phyloP scores from a whole-genome alignment of 1,140 invertebrate genomes.

The Gonatopus flavifemur region DNA sequence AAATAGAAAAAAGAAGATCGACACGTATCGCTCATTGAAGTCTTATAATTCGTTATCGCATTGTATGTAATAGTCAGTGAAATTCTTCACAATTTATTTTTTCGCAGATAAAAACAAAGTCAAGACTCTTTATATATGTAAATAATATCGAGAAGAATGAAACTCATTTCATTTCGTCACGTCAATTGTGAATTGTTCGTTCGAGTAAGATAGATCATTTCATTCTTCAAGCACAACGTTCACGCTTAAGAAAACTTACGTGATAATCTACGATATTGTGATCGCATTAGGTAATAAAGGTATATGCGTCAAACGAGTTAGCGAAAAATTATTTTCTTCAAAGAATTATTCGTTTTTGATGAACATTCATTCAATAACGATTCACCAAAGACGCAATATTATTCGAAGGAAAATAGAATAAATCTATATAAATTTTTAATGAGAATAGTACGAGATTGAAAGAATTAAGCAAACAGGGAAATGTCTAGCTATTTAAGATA shows the following conservation, averaged over 20 bases:
- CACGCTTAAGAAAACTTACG: constrained; percentile 11
- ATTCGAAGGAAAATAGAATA: constrained; percentile 8
- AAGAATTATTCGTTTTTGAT: constrained; percentile 11
- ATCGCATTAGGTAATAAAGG: constrained; percentile 21
- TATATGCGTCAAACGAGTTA: constrained; percentile 5
- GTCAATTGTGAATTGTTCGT: background rate
- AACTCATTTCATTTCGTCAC: background rate
- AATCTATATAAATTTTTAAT: constrained; percentile 14
- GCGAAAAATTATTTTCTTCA: constrained; percentile 1
- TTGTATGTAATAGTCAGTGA: too few relatives aligned
- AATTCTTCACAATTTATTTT: constrained; percentile 23
- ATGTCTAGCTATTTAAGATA: constrained; percentile 21
- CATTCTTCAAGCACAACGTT: constrained; percentile 17
- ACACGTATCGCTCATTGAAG: too few relatives aligned
- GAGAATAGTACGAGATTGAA: constrained; percentile 14
- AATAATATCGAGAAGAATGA: background rate
- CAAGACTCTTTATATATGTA: constrained; percentile 7
- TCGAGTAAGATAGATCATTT: background rate
- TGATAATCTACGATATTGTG: constrained; percentile 15
- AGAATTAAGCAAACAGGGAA: constrained; percentile 10
- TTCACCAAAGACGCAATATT: constrained; percentile 17
- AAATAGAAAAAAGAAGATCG: too few relatives aligned
- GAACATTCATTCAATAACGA: background rate
- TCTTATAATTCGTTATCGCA: too few relatives aligned
- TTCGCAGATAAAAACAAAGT: constrained; percentile 11